Conservation (phyloP, 2,888 invertebrate species). For the Synergus japonicus region DNA sequence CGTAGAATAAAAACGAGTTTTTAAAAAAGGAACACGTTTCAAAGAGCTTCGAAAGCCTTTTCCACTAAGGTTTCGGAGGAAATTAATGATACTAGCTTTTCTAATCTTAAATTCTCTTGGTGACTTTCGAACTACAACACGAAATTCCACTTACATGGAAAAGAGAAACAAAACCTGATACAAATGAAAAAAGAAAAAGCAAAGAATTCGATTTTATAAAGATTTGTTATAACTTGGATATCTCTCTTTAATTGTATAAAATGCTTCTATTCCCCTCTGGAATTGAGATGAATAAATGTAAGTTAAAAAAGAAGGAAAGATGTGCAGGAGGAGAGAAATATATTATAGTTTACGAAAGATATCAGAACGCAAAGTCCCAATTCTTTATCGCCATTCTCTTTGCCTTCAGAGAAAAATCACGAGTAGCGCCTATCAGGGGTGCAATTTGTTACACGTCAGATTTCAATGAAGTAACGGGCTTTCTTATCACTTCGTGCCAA, state of each 20-base stretch:
- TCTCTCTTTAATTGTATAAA: too few species aligned
- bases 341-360: not conserved
- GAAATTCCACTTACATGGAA: not conserved
- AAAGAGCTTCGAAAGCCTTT: not conserved
- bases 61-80: not conserved
- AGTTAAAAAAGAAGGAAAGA: not conserved
- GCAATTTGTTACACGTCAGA: conserved; percentile 67
- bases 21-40: not conserved
- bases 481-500: conserved; percentile 59
- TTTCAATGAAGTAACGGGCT: conserved; percentile 64
- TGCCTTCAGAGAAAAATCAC: conserved; percentile 35
- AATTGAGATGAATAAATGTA: not conserved
- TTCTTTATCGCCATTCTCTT: conserved; percentile 18
- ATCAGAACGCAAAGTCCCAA: conserved; percentile 11
- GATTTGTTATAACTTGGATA: too few species aligned
- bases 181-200: not conserved
- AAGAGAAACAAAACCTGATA: not conserved
- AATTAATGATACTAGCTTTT: not conserved
- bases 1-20: not conserved
- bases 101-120: not conserved
- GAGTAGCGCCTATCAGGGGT: conserved; percentile 51
- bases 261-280: too few species aligned
- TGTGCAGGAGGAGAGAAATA: not conserved
- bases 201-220: not conserved
- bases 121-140: not conserved